A percentile compares a stretch with the other conserved stretches of the same genome.
These are phyloP conservation scores for Dinomys branickii DNA, from an alignment of 2,113 vertebrate genomes.

Conservation along the genomic window DNA sequence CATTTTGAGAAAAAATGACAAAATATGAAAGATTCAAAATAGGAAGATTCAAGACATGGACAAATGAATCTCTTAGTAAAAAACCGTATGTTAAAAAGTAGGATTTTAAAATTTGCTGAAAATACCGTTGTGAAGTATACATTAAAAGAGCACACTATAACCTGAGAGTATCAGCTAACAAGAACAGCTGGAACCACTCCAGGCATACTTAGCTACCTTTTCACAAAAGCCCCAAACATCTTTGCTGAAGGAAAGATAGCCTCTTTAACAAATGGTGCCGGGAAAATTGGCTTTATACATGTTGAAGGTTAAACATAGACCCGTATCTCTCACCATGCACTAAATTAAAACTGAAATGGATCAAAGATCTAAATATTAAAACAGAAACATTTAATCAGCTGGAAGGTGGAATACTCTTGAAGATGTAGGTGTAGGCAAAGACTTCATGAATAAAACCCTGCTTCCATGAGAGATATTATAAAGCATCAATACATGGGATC, in stretches of 20 bases:
- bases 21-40: neutral
- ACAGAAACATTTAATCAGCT: neutral
- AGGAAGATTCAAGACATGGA: neutral
- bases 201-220: neutral
- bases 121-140: neutral
- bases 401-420: neutral
- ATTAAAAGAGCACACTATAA: neutral
- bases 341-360: neutral
- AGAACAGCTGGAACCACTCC: neutral
- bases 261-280: neutral
- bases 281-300: neutral
- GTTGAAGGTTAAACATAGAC: neutral
- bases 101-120: slow-evolving; percentile 6
- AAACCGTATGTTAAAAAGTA: neutral
- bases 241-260: neutral
- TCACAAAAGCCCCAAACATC: neutral
- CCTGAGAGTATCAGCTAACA: neutral
- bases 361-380: neutral
- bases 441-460: neutral
- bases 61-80: neutral
- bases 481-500: neutral
- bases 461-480: neutral
- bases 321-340: neutral
- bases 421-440: neutral
- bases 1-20: neutral